A percentile compares a stretch with the other conserved stretches of the same genome.
Evolutionary conservation across 2,113 vertebrate species (phyloP).

Genomic region (Motacilla alba): DNA sequence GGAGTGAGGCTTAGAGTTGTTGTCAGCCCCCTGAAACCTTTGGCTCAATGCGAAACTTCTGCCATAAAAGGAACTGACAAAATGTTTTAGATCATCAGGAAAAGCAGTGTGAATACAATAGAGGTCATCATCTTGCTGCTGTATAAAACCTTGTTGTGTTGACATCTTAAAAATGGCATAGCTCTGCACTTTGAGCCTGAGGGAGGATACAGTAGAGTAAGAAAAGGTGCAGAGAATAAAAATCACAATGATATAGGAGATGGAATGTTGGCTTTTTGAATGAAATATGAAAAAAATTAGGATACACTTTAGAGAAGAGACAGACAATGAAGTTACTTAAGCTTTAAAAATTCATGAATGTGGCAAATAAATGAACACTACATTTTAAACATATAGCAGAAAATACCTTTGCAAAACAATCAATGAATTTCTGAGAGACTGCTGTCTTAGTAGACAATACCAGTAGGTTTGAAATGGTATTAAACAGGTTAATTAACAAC

Average conservation of each 20-base stretch:
- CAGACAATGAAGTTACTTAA: neutral
- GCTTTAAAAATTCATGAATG: neutral
- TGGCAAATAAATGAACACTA: neutral
- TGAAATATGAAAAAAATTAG: neutral
- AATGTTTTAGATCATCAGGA: neutral
- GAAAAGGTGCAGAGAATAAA: neutral
- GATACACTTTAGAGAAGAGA: neutral
- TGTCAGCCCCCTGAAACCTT: neutral
- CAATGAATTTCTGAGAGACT: neutral
- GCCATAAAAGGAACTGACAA: neutral
- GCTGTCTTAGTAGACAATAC: neutral
- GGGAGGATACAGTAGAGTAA: neutral
- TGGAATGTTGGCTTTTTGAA: neutral
- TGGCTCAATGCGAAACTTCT: neutral
- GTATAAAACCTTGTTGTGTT: neutral
- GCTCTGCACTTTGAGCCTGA: neutral
- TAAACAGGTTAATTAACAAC: neutral
- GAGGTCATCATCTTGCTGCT: neutral
- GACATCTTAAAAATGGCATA: neutral
- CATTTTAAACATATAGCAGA: neutral
- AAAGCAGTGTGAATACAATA: neutral
- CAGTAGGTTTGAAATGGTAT: neutral
- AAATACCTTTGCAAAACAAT: neutral
- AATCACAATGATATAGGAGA: neutral
- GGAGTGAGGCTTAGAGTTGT: neutral